Base-by-base conservation (phyloP, 2,888 invertebrate genomes). In the Augiades crinisus region DNA sequence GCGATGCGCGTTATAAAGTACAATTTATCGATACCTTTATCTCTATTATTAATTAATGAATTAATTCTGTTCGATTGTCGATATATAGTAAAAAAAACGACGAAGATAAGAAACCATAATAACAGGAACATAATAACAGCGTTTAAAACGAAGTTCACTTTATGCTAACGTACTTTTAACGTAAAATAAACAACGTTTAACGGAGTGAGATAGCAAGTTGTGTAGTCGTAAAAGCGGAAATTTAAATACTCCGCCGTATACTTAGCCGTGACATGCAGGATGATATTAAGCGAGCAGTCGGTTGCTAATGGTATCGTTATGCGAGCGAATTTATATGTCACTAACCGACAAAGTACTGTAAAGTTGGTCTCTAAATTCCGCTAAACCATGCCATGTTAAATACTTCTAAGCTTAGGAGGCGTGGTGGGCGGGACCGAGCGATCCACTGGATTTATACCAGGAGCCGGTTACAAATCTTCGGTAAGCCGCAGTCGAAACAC, bases 11-110 rank as follows among this genome's bases (percentile, higher is more conserved):
- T 70, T 74, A 64, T 65, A 57, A 79, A 82, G 81, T 83, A 84
- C 84, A 84, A 83, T 78, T 75, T 73, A 63, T 64, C 59, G 58
- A 62, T 63, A 73, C 69, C 71, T 72, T 72, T 63, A 70, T 71
- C 69, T 72, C 65, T 75, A 70, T 67, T 69, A 68, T 64, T 62
- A 65, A 64, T 64, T 58, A 58, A 63, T 64, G 47, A 67, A 65
- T 68, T 63, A 56, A 66, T 65, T 63, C n/a, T n/a, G n/a, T n/a
- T n/a, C n/a, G n/a, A n/a, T n/a, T n/a, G n/a, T n/a, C n/a, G n/a
- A n/a, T n/a, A n/a, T n/a, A n/a, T n/a, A n/a, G n/a, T n/a, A n/a
- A n/a, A n/a, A n/a, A n/a, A n/a, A n/a, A n/a, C n/a, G n/a, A n/a
- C n/a, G n/a, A n/a, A n/a, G n/a, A n/a, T n/a, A n/a, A n/a, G n/a